A percentile compares a stretch with the other conserved stretches of the same genome.
Evolutionary conservation across 2,888 invertebrate genomes (phyloP).

Genomic region (Lepetodrilus schrolli): DNA sequence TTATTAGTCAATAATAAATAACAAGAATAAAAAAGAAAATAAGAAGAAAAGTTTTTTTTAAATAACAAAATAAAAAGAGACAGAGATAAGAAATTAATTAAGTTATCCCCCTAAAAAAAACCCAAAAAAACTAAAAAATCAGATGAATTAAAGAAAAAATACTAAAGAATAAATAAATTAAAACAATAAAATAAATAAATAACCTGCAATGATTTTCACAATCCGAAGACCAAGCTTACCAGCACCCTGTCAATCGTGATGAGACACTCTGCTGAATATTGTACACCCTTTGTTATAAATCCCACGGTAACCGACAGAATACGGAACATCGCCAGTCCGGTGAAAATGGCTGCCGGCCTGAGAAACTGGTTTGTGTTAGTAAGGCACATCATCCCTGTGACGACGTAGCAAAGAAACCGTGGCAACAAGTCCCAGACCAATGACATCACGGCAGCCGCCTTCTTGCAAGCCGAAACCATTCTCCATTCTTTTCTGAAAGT

Average conservation of each 20-base stretch:
- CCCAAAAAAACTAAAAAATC: not conserved
- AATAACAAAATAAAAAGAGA: too few species aligned
- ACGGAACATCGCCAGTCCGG: not conserved
- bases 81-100: too few species aligned
- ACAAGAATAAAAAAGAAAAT: too few species aligned
- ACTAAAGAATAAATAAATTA: too few species aligned
- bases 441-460: not conserved
- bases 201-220: too few species aligned
- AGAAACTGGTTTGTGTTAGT: not conserved
- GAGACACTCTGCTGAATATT: not conserved
- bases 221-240: not conserved
- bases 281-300: not conserved
- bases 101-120: too few species aligned
- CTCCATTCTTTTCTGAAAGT: constrained; percentile 10
- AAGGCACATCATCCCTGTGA: not conserved
- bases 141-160: not conserved
- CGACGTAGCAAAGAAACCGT: constrained; percentile 1
- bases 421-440: constrained; percentile 6
- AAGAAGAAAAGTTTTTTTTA: too few species aligned
- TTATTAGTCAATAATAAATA: too few species aligned
- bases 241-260: not conserved
- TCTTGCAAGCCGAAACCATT: not conserved
- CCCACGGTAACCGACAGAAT: not conserved
- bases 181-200: too few species aligned
- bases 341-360: not conserved